Evolutionary conservation across 2,113 vertebrate species (phyloP).

Genomic region (Lepisosteus oculatus): DNA sequence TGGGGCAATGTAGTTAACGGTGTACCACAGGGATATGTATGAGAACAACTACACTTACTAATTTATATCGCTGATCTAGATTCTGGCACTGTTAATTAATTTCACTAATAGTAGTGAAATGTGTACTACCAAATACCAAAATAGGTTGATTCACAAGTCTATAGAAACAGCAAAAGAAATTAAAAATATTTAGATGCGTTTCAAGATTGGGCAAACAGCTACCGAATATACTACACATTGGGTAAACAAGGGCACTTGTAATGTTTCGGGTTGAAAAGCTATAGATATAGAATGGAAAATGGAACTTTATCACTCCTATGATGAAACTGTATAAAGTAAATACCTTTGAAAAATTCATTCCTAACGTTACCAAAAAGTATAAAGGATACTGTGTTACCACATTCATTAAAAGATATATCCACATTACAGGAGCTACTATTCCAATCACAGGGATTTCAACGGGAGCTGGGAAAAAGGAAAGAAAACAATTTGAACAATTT

Average conservation of each 20-base stretch:
- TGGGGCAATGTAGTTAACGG: too few relatives aligned
- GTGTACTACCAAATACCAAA: too few relatives aligned
- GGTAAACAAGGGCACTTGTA: background rate
- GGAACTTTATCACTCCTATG: background rate
- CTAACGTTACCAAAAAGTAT: background rate
- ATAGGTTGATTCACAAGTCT: too few relatives aligned
- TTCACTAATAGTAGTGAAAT: too few relatives aligned
- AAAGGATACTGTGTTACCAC: constrained; percentile 97
- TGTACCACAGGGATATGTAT: too few relatives aligned
- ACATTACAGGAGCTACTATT: constrained; percentile 80
- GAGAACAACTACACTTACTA: too few relatives aligned
- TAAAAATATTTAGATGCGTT: too few relatives aligned
- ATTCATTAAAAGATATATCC: constrained; percentile 91
- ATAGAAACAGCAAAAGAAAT: too few relatives aligned
- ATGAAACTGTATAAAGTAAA: constrained; percentile 16
- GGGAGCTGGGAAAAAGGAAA: constrained; percentile 60
- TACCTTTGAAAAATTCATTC: background rate
- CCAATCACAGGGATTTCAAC: constrained; percentile 72
- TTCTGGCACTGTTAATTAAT: too few relatives aligned
- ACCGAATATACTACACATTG: too few relatives aligned
- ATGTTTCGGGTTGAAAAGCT: background rate
- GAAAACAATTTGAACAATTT: background rate
- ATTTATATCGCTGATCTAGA: too few relatives aligned
- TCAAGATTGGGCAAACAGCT: too few relatives aligned
- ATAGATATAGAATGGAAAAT: background rate